phyloP scores from a whole-genome alignment of 53 echinoderm and acorn worm species.

The Echinometra lucunter region DNA sequence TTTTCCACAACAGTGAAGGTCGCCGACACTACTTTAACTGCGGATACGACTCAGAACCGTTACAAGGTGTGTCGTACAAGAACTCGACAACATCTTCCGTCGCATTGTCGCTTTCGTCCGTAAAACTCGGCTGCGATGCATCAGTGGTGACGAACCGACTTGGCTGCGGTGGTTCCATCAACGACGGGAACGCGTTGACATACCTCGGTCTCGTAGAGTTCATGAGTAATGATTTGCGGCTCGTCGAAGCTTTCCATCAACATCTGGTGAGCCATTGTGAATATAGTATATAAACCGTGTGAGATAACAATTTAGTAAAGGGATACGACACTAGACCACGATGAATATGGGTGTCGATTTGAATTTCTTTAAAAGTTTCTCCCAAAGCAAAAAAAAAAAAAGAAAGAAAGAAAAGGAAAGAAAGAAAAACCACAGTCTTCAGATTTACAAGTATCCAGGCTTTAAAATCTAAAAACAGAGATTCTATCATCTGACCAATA shows the following conservation, averaged over 20 bases:
- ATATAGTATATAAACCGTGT: no score
- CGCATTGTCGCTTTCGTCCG: slow-evolving; percentile 77
- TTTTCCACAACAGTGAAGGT: slow-evolving; percentile 21
- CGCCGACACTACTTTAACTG: slow-evolving; percentile 55
- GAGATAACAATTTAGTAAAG: no score
- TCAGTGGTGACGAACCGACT: slow-evolving; percentile 81
- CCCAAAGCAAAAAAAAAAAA: no score
- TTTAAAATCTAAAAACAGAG: no score
- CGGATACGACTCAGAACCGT: slow-evolving; percentile 69
- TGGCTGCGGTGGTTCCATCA: slow-evolving; percentile 81
- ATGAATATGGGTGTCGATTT: no score
- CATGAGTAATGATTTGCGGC: slow-evolving; percentile 84
- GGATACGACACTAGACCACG: no score
- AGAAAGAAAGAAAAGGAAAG: no score
- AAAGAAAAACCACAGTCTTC: no score
- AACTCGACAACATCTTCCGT: slow-evolving; percentile 79
- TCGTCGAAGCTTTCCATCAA: slow-evolving; percentile 85
- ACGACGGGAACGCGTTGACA: slow-evolving; percentile 82
- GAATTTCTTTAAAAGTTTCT: no score
- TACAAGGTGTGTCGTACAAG: slow-evolving; percentile 77
- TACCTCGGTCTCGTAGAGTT: slow-evolving; percentile 89
- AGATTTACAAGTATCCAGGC: no score
- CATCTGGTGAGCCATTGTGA: slow-evolving; percentile 71
- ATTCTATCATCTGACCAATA: no score
- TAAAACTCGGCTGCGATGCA: slow-evolving; percentile 85